Evolutionary conservation across 2,797 vertebrate genomes (phyloP).

Genomic region (Lacerta agilis): DNA sequence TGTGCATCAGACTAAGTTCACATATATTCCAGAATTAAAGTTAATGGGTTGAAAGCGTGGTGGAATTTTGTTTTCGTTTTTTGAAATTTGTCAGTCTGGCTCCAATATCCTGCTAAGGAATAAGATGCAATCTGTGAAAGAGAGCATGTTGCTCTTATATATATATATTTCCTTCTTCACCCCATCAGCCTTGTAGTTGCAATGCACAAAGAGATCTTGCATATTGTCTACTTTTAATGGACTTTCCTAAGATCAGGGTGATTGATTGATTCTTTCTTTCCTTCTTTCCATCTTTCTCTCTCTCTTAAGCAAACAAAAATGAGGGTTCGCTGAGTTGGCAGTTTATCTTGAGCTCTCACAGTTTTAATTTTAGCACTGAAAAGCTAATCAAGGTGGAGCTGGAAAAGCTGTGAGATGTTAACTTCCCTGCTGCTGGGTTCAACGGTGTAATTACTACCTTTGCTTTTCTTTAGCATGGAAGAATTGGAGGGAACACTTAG

Average conservation of each 20-base stretch:
- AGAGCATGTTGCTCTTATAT: neutral
- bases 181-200: neutral
- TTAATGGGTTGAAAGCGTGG: neutral
- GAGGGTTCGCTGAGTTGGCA: constrained; percentile 50
- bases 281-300: neutral
- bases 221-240: constrained; percentile 12
- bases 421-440: constrained; percentile 42
- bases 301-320: constrained; percentile 38
- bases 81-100: neutral
- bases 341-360: constrained; percentile 5
- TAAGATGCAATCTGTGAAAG: neutral
- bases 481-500: neutral
- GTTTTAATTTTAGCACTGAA: constrained; percentile 58
- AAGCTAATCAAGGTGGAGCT: constrained; percentile 55
- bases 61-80: neutral
- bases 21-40: neutral
- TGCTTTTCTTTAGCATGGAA: neutral
- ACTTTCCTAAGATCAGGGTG: constrained; percentile 1
- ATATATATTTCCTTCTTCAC: no score
- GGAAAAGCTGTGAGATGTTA: constrained; percentile 50
- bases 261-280: neutral
- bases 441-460: constrained; percentile 22
- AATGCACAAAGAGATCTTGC: neutral
- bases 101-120: neutral
- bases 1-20: neutral